phyloP scores from a whole-genome alignment of 2,797 vertebrate species.

The Xenopus petersii region DNA sequence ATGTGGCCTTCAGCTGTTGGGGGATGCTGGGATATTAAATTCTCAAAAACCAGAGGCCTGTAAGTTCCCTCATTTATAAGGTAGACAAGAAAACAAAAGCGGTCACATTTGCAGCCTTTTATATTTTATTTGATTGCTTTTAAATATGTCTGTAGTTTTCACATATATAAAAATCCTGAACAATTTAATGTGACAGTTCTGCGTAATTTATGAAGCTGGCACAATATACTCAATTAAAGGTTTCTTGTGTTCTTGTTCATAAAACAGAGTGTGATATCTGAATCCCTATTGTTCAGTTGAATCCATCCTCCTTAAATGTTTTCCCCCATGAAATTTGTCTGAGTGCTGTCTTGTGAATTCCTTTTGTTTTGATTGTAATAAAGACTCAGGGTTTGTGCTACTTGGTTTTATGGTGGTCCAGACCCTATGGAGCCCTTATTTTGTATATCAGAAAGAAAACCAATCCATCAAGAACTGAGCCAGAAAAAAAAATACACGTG shows the following conservation, averaged over 20 bases:
- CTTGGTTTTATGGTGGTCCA: conserved; percentile 5
- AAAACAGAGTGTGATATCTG: not conserved
- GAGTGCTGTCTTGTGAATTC: not conserved
- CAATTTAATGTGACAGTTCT: no score
- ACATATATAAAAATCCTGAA: no score
- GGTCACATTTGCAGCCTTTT: no score
- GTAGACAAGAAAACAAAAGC: no score
- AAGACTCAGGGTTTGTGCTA: not conserved
- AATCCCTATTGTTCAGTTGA: not conserved
- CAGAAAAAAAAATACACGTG: not conserved
- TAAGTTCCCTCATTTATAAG: no score
- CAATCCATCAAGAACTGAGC: not conserved
- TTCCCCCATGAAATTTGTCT: not conserved
- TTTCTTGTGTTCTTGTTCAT: not conserved
- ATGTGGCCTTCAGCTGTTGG: no score
- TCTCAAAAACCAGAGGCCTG: no score
- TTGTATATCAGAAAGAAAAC: not conserved
- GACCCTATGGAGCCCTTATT: conserved; percentile 2
- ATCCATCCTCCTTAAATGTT: not conserved
- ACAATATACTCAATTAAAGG: not conserved
- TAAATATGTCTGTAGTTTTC: no score
- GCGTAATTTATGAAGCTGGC: no score
- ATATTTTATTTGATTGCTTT: no score
- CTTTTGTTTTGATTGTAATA: conserved; percentile 8
- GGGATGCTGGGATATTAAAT: no score